A percentile compares a stretch with the other conserved stretches of the same genome.
Evolutionary conservation across 2,113 vertebrate species (phyloP).

Genomic region (Syrrhaptes paradoxus): DNA sequence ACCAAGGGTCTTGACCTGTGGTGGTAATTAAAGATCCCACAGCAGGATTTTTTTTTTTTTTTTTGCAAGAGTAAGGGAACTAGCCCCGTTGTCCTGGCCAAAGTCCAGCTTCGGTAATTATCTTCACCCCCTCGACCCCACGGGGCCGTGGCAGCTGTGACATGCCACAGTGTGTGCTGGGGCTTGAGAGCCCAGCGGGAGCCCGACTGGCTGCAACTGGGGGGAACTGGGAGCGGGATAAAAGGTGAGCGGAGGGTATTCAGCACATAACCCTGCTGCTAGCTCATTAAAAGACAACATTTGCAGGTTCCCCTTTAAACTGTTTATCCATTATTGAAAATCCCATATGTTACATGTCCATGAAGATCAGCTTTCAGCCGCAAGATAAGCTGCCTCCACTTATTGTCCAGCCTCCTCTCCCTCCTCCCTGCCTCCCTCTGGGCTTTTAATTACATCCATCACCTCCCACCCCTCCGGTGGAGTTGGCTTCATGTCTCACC

Average conservation of each 20-base stretch:
- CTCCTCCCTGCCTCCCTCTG: background rate
- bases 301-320: constrained; percentile 30
- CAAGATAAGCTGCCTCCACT: background rate
- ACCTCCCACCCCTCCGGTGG: background rate
- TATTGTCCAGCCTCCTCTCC: background rate
- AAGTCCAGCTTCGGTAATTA: background rate
- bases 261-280: background rate
- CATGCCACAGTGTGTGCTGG: background rate
- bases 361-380: constrained; percentile 22
- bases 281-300: constrained; percentile 19
- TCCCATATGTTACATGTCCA: constrained; percentile 48
- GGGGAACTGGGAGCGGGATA: background rate
- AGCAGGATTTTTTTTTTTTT: background rate
- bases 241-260: constrained; percentile 12
- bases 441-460: constrained; percentile 40
- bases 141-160: background rate
- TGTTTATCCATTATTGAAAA: constrained; percentile 57
- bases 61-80: background rate
- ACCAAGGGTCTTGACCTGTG: background rate
- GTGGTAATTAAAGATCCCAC: constrained; percentile 4
- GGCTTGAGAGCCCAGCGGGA: background rate
- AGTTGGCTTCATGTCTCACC: background rate
- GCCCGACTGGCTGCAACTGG: background rate
- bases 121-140: background rate
- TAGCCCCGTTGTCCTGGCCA: background rate